These are phyloP conservation scores for Eulemur macaco DNA, from an alignment of 2,113 vertebrate species.

Conservation along the genomic window DNA sequence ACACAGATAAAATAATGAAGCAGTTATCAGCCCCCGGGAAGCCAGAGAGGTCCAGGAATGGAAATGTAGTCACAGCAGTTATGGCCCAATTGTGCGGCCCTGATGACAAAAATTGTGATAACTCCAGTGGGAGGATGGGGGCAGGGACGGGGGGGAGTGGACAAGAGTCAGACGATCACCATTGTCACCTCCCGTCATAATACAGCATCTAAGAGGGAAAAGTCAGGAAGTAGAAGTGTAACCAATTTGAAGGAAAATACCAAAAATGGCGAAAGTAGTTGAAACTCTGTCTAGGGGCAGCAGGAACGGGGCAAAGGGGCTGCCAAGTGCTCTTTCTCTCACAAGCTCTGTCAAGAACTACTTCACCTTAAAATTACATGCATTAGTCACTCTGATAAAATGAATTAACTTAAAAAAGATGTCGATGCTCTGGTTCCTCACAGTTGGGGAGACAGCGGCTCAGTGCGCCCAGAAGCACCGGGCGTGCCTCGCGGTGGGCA, in stretches of 20 bases:
- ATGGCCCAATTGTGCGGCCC: fast-evolving
- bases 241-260: neutral
- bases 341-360: neutral
- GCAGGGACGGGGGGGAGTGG: neutral
- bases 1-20: neutral
- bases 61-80: neutral
- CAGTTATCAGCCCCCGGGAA: neutral
- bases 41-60: neutral
- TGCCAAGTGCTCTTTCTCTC: neutral
- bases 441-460: neutral
- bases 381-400: neutral
- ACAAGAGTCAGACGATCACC: too few relatives aligned
- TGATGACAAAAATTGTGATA: fast-evolving
- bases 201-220: fast-evolving
- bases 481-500: fast-evolving
- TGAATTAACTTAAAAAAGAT: neutral
- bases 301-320: neutral
- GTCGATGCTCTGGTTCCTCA: neutral
- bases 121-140: neutral
- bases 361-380: neutral
- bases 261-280: neutral
- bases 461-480: neutral
- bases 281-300: neutral
- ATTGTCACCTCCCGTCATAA: neutral
- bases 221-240: neutral